Base-by-base conservation (phyloP, 2,113 vertebrate species). In the Colossoma macropomum region DNA sequence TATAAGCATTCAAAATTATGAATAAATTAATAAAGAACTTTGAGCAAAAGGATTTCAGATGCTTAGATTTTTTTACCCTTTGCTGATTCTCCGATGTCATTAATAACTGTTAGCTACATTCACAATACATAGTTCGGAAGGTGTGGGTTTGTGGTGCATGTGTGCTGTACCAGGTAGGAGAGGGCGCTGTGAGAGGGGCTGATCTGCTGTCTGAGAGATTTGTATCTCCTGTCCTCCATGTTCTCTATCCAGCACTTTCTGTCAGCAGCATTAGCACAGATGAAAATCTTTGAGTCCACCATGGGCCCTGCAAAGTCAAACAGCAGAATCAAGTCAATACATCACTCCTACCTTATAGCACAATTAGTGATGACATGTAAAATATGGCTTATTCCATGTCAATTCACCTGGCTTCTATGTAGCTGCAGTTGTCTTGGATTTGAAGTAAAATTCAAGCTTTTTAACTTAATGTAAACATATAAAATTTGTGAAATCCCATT, bases 231-330 rank as follows among this genome's bases (percentile, higher is more conserved):
- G 59, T 94, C 89, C 54, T 93, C 91, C 10, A 95, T 81, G 54
- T 90, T 87, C 3, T 90, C 88, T 63, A 94, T 87, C 95, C 95
- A 96, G 38, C 32, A 88, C 74, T 88, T 80, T 41, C 89, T 84
- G 54, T 95, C 94, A 13, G 83, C 86, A 48, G 90, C 83, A 54
- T 60, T 94, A 74, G 88, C 32, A 86, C 96, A 96, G 12, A 91
- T 81, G 23, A 96, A 91, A 41, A 94, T 82, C 79, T 92, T 95
- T 15, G 96, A 84, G 74, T 96, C 95, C 84, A 94, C 79, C 94
- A 95, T 92, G 75, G 93, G 87, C 65, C 95, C 96, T 96, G 84
- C 23, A 50, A 75, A 27, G 5, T 50, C 8, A 73, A 38, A 63
- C 12, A 68, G 52, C 2, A 76, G 27, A 38, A 68, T 11, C 32